Percentiles rank a stretch among this genome's conserved stretches.
These are phyloP conservation scores for Agriopis marginaria DNA, from an alignment of 2,888 invertebrate species.

Conservation along the genomic window DNA sequence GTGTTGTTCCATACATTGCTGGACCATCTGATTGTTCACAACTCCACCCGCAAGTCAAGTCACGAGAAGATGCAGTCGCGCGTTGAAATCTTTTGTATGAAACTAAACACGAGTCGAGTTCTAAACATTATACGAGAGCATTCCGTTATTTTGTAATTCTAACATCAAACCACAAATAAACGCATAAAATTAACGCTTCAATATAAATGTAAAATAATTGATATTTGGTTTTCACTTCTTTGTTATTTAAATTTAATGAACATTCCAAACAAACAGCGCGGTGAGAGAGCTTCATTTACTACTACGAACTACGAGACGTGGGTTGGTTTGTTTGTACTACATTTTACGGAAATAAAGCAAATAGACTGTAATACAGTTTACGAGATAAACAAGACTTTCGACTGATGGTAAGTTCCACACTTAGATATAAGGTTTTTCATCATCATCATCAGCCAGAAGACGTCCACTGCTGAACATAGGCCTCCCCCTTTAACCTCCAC, in stretches of 20 bases:
- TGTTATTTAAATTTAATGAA: constrained; percentile 6
- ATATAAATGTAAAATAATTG: constrained; percentile 13
- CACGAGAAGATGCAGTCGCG: constrained; percentile 4
- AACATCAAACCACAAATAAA: not conserved
- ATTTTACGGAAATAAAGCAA: not conserved
- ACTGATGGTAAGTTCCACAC: not conserved
- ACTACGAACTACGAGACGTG: not conserved
- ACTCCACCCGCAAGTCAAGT: not conserved
- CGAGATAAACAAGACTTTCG: not conserved
- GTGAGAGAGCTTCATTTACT: not conserved
- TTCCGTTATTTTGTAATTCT: not conserved
- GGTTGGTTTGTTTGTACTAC: not conserved
- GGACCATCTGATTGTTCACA: too few species aligned
- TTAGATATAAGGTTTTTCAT: too few species aligned
- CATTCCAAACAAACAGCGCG: not conserved
- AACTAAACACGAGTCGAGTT: not conserved
- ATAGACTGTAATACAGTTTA: not conserved
- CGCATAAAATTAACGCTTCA: constrained; percentile 7
- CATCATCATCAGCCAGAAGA: too few species aligned
- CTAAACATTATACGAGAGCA: not conserved
- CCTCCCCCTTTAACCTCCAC: too few species aligned
- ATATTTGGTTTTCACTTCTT: constrained; percentile 9
- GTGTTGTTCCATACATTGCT: too few species aligned
- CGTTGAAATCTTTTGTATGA: constrained; percentile 33
- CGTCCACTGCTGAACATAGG: too few species aligned